phyloP scores from a whole-genome alignment of 2,797 vertebrate species.

The Melanotaenia trifasciata region DNA sequence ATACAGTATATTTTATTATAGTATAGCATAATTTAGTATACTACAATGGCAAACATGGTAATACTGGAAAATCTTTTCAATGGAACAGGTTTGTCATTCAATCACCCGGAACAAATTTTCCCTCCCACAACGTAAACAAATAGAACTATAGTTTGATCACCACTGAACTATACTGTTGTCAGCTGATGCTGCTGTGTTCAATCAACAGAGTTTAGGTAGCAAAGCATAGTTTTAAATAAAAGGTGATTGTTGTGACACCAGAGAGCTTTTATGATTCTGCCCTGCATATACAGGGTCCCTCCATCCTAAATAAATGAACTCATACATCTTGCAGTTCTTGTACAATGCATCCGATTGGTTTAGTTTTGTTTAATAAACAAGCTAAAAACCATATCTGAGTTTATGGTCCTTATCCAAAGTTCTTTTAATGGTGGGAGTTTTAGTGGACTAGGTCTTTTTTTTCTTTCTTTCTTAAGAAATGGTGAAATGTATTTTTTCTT shows the following conservation, averaged over 20 bases:
- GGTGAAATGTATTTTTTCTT: slow-evolving; percentile 31
- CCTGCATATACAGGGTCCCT: not conserved
- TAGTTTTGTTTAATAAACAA: slow-evolving; percentile 18
- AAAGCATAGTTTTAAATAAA: not conserved
- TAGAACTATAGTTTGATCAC: not conserved
- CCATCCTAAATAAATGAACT: not conserved
- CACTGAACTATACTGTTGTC: not conserved
- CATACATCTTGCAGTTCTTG: slow-evolving; percentile 4
- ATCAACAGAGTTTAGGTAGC: not conserved
- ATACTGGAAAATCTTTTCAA: not conserved
- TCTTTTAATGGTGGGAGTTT: slow-evolving; percentile 17
- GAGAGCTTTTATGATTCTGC: not conserved
- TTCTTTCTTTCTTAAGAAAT: not conserved
- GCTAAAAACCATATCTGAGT: slow-evolving; percentile 10
- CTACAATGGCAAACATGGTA: no score
- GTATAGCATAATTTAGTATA: no score
- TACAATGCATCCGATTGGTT: slow-evolving; percentile 4
- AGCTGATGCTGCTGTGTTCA: not conserved
- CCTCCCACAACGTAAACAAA: not conserved
- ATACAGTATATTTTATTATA: no score
- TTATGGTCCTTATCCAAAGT: slow-evolving; percentile 24
- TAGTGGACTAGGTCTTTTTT: slow-evolving; percentile 2
- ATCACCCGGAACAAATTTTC: not conserved
- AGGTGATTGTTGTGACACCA: not conserved
- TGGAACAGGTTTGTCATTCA: slow-evolving; percentile 12